Evolutionary conservation across 1,140 invertebrate genomes (phyloP).

Genomic region (Dryas iulia): DNA sequence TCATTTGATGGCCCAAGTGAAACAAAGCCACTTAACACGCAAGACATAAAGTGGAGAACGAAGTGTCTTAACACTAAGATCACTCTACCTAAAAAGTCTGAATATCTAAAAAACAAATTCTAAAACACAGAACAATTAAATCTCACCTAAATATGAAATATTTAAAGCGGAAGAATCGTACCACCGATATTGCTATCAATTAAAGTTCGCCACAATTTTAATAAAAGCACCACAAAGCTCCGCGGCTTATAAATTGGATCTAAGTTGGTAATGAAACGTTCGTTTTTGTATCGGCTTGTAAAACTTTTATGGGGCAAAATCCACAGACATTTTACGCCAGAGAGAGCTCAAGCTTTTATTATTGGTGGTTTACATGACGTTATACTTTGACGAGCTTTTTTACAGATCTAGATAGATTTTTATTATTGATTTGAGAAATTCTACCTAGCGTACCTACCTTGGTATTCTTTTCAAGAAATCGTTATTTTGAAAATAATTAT

Average conservation of each 20-base stretch:
- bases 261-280: slow-evolving; percentile 1
- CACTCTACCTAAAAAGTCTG: too few relatives aligned
- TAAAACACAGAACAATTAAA: neutral
- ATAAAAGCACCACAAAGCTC: neutral
- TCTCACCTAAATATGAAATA: neutral
- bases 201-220: slow-evolving; percentile 6
- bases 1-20: too few relatives aligned
- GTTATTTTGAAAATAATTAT: too few relatives aligned
- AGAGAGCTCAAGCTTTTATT: slow-evolving; percentile 7
- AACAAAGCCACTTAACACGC: too few relatives aligned
- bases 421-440: too few relatives aligned
- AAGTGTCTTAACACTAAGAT: too few relatives aligned
- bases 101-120: neutral
- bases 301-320: slow-evolving; percentile 23
- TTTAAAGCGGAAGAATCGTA: neutral
- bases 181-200: neutral
- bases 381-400: neutral
- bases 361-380: slow-evolving; percentile 13
- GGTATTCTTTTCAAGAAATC: too few relatives aligned
- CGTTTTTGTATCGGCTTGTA: slow-evolving; percentile 15
- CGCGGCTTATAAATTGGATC: slow-evolving; percentile 14
- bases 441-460: too few relatives aligned
- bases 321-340: slow-evolving; percentile 5
- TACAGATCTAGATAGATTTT: too few relatives aligned
- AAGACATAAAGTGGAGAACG: too few relatives aligned